Evolutionary conservation across 2,888 invertebrate species (phyloP).

Genomic region (Xestoiulus laeticollis): DNA sequence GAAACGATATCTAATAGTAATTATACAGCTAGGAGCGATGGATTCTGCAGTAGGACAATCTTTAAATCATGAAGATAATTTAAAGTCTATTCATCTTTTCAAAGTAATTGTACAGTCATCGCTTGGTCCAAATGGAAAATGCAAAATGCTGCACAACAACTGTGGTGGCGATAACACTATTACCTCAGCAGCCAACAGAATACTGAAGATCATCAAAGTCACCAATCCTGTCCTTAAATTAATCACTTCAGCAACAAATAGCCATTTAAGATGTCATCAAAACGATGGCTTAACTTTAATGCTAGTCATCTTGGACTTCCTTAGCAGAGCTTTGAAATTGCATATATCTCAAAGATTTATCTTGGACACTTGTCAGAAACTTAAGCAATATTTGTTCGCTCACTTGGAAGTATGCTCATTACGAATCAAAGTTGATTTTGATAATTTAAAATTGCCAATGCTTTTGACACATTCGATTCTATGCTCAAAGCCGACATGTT

Average conservation of each 20-base stretch:
- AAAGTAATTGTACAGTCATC: not conserved
- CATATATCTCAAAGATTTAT: not conserved
- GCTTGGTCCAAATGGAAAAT: not conserved
- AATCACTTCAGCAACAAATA: not conserved
- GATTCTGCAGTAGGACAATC: not conserved
- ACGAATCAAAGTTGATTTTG: not conserved
- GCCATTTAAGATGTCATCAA: not conserved
- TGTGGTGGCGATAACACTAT: not conserved
- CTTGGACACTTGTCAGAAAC: not conserved
- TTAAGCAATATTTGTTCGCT: not conserved
- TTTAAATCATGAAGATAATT: not conserved
- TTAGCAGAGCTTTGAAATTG: not conserved
- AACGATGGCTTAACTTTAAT: not conserved
- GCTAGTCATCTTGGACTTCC: not conserved
- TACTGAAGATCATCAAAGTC: not conserved
- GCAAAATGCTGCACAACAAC: not conserved
- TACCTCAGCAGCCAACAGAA: not conserved
- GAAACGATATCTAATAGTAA: too few relatives aligned
- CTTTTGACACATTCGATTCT: not conserved
- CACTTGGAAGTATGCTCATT: not conserved
- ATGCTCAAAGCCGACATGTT: not conserved
- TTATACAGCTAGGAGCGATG: not conserved
- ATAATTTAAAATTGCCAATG: not conserved
- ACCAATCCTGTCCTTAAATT: not conserved
- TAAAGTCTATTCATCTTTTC: not conserved